phyloP scores from a whole-genome alignment of 2,797 vertebrate genomes.

The Scyliorhinus canicula region DNA sequence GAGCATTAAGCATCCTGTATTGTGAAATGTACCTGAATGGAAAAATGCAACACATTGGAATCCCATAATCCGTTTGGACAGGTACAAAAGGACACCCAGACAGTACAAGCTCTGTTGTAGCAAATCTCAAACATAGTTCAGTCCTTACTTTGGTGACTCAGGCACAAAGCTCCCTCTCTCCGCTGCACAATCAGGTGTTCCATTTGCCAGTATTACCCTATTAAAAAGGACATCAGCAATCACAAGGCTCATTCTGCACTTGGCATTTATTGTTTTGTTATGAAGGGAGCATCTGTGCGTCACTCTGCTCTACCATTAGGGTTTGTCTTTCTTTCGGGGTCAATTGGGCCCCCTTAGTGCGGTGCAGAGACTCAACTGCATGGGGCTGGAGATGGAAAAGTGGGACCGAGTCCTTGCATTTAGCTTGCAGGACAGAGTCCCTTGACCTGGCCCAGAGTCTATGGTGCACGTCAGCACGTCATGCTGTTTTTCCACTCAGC shows the following conservation, averaged over 20 bases:
- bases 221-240: background rate
- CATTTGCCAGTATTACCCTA: background rate
- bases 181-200: background rate
- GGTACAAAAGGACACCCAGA: background rate
- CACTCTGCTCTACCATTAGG: background rate
- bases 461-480: background rate
- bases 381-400: background rate
- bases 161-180: background rate
- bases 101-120: background rate
- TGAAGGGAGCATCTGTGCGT: background rate
- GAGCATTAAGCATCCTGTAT: background rate
- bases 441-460: background rate
- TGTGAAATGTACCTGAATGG: slow-evolving; percentile 26
- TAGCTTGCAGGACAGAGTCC: background rate
- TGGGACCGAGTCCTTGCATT: background rate
- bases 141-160: background rate
- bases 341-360: background rate
- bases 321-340: background rate
- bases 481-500: background rate
- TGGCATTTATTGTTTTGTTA: background rate
- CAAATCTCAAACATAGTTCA: background rate
- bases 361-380: background rate
- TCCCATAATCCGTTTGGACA: background rate
- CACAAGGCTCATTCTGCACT: background rate
- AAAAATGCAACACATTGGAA: background rate